phyloP scores from a whole-genome alignment of 2,888 invertebrate genomes.

The Camptogramma bilineatum region DNA sequence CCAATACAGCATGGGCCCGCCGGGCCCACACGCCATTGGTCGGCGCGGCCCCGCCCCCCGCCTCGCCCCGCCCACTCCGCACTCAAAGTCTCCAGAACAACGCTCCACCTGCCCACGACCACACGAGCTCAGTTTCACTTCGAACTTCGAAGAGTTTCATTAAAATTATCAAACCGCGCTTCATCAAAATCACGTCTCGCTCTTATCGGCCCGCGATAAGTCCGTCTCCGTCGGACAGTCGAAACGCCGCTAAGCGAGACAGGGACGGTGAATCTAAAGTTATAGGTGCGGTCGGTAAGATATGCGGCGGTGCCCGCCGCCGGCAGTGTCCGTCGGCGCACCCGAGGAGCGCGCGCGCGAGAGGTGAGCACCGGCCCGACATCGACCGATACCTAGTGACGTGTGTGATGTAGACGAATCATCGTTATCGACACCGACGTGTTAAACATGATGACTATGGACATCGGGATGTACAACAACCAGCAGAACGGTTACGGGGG shows the following conservation, averaged over 20 bases:
- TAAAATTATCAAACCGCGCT: slow-evolving; percentile 53
- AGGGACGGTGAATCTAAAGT: slow-evolving; percentile 63
- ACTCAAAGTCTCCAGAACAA: slow-evolving; percentile 67
- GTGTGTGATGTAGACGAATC: slow-evolving; percentile 71
- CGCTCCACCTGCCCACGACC: slow-evolving; percentile 65
- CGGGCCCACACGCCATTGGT: slow-evolving; percentile 60
- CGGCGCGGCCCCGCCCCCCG: slow-evolving; percentile 74
- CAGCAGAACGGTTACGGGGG: slow-evolving; percentile 85
- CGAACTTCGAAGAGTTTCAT: slow-evolving; percentile 58
- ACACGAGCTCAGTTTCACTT: slow-evolving; percentile 62
- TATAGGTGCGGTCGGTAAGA: slow-evolving; percentile 76
- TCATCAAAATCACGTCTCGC: slow-evolving; percentile 64
- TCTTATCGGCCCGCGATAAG: slow-evolving; percentile 67
- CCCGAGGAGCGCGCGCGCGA: slow-evolving; percentile 76
- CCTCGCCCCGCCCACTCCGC: slow-evolving; percentile 78
- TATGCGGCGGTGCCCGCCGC: slow-evolving; percentile 58
- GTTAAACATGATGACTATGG: slow-evolving; percentile 91
- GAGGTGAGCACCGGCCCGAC: slow-evolving; percentile 56
- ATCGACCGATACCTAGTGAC: slow-evolving; percentile 61
- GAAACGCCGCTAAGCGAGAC: slow-evolving; percentile 51
- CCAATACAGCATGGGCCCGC: slow-evolving; percentile 71
- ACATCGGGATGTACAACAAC: slow-evolving; percentile 92
- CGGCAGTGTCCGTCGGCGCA: slow-evolving; percentile 75
- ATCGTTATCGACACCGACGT: slow-evolving; percentile 69
- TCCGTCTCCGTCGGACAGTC: slow-evolving; percentile 59